Evolutionary conservation across 92 coral and sea anemone species (phyloP), one percentile per base, ranked within the genome.

Genomic region (Actinostola sp.): DNA sequence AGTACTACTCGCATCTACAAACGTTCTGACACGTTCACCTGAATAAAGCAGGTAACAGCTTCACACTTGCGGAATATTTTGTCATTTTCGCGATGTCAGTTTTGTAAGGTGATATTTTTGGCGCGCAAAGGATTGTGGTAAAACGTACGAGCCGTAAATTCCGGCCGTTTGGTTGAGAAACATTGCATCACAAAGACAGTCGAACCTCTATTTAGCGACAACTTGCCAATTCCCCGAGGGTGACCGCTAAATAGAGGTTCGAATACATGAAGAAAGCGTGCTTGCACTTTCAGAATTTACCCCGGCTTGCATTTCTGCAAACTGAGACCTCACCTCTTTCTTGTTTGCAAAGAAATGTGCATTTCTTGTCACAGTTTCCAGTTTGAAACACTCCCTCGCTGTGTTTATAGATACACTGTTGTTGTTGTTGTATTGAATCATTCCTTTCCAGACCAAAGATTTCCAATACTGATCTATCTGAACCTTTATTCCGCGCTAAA

Each of bases 271-370:
- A 2, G 34, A 10, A 6, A 28, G 1, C 31, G 30, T 54, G n/a
- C n/a, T 14, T 20, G 24, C 5, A 50, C 57, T 6, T 14, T 3
- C 14, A 6, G n/a, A 5, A 14, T 11, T 3, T 5, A 21, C 57
- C 14, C 20, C 24, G n/a, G 8, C 14, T 4, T 12, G 20, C 7
- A 30, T 30, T 39, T 9, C n/a, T 20, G 0, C 9, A 58, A 1
- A 59, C n/a, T n/a, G n/a, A 5, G 14, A 59, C 16, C 30, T 61
- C 31, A 64, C 70, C 70, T 64, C 70, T 41, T 13, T 43, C 16
- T 64, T 1, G 19, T 23, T 64, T 64, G 53, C 70, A 64, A 1
- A 25, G 15, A 42, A 39, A 64, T 24, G 52, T 48, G 19, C 70
- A 64, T 30, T 25, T 42, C 12, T 6, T 19, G 9, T 41, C 21